Conservation (phyloP, 2,888 invertebrate genomes). For the Galerucella calmariensis region DNA sequence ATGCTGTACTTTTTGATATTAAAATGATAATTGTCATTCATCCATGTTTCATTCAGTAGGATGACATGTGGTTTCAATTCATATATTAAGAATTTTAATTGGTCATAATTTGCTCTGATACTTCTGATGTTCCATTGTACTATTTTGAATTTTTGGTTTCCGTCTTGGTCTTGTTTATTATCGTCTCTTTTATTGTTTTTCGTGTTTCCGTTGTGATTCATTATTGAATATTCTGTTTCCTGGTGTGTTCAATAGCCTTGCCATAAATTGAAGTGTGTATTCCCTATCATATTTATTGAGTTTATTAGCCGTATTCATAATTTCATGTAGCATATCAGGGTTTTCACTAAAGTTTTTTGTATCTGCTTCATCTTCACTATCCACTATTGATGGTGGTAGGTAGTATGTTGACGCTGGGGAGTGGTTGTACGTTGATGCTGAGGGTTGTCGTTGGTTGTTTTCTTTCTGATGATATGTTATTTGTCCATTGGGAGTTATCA, state of each 20-base stretch:
- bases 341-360: too few species aligned
- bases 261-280: slow-evolving; percentile 11
- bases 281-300: too few species aligned
- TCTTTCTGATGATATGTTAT: too few species aligned
- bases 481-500: too few species aligned
- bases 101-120: slow-evolving; percentile 21
- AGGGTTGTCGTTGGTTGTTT: too few species aligned
- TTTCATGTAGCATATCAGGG: too few species aligned
- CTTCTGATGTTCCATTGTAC: slow-evolving; percentile 14
- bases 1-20: slow-evolving; percentile 12
- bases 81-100: slow-evolving; percentile 8
- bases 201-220: not conserved
- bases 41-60: slow-evolving; percentile 7
- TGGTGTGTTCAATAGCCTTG: slow-evolving; percentile 10
- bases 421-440: too few species aligned
- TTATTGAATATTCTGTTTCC: slow-evolving; percentile 10
- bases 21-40: not conserved
- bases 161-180: not conserved
- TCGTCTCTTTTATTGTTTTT: not conserved
- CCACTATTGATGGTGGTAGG: too few species aligned
- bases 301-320: too few species aligned
- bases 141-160: not conserved
- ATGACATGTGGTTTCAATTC: not conserved
- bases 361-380: too few species aligned
- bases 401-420: too few species aligned